Percentiles rank a stretch among this genome's conserved stretches.
Conservation (phyloP, 2,888 invertebrate species). For the Catotricha subobsoleta region DNA sequence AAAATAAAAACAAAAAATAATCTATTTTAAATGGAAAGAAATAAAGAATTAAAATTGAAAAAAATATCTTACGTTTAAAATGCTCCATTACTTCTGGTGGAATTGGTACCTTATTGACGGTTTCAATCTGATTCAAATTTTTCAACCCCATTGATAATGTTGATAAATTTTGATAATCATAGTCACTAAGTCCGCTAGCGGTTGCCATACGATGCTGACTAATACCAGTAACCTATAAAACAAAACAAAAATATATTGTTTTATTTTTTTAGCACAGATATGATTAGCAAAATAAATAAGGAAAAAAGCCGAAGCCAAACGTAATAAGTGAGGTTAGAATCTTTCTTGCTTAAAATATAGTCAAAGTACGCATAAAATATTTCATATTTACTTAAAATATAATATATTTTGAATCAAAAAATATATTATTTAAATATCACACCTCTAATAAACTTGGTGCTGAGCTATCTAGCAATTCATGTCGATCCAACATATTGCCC, state of each 20-base stretch:
- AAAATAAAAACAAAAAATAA: conserved; percentile 3
- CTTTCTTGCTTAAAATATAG: too few relatives aligned
- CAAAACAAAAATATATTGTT: too few relatives aligned
- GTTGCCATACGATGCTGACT: conserved; percentile 53
- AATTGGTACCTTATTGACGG: conserved; percentile 67
- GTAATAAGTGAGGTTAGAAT: too few relatives aligned
- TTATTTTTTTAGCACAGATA: too few relatives aligned
- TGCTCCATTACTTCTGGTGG: conserved; percentile 91
- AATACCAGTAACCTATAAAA: conserved; percentile 41
- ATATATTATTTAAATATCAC: not conserved
- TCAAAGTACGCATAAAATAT: too few relatives aligned
- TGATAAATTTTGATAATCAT: conserved; percentile 73
- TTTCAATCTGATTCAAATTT: conserved; percentile 59
- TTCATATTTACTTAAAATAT: conserved; percentile 2
- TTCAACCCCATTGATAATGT: conserved; percentile 47
- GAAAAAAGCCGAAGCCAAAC: too few relatives aligned
- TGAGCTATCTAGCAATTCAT: conserved; percentile 26
- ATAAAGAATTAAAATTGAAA: not conserved
- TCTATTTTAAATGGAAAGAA: not conserved
- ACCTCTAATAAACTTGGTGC: conserved; percentile 26
- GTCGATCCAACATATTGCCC: conserved; percentile 62
- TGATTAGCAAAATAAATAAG: too few relatives aligned
- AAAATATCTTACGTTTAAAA: conserved; percentile 57
- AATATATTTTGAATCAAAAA: not conserved
- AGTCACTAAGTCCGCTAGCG: conserved; percentile 76